These are phyloP conservation scores for Echinometra lucunter DNA, from an alignment of 53 echinoderm and acorn worm species.

Conservation along the genomic window DNA sequence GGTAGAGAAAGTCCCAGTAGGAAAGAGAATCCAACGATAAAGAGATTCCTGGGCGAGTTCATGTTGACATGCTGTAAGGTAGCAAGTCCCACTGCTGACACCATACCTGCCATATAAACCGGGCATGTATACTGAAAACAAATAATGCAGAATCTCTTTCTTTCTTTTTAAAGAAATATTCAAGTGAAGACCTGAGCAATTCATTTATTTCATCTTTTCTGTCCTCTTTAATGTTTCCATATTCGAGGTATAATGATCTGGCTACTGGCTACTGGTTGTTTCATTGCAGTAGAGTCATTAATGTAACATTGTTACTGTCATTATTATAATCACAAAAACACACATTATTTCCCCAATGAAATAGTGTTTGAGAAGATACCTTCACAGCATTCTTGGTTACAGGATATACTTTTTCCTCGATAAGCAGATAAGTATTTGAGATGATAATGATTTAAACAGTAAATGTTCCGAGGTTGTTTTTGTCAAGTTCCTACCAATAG, in stretches of 20 bases:
- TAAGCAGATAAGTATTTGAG: too few species aligned
- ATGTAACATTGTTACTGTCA: too few species aligned
- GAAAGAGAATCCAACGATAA: constrained; percentile 70
- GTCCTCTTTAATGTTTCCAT: neutral
- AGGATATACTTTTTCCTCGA: too few species aligned
- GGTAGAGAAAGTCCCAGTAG: constrained; percentile 66
- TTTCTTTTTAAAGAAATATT: neutral
- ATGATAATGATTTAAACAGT: too few species aligned
- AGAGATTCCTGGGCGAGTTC: constrained; percentile 70
- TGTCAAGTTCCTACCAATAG: constrained; percentile 70
- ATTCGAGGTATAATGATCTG: neutral
- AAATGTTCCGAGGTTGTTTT: too few species aligned
- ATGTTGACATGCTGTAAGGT: constrained; percentile 69
- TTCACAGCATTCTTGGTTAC: too few species aligned
- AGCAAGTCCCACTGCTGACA: constrained; percentile 66
- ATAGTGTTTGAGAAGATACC: too few species aligned
- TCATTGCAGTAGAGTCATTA: too few species aligned
- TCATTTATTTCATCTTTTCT: neutral
- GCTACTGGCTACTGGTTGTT: neutral
- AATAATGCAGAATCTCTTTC: neutral
- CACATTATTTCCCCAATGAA: too few species aligned
- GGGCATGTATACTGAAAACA: neutral
- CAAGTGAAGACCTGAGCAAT: neutral
- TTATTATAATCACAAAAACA: too few species aligned
- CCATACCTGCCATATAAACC: constrained; percentile 57